phyloP scores from a whole-genome alignment of 2,797 vertebrate genomes.

The Ctenopoma multispine region DNA sequence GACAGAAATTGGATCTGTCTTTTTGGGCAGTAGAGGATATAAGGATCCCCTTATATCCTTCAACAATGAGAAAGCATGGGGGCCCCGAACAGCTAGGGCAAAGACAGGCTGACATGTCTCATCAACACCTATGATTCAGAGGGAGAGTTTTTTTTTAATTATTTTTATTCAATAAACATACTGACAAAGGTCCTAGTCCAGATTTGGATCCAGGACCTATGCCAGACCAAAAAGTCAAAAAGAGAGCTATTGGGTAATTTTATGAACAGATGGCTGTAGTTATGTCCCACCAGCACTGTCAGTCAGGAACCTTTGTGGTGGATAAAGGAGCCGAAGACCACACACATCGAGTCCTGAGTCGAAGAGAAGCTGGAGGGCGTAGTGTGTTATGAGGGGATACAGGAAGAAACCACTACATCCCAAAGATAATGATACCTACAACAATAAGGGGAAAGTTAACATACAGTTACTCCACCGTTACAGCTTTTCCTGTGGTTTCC shows the following conservation, averaged over 20 bases:
- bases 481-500: not conserved
- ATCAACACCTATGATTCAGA: slow-evolving; percentile 61
- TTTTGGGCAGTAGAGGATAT: slow-evolving; percentile 49
- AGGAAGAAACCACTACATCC: slow-evolving; percentile 68
- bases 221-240: not conserved
- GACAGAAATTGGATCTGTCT: slow-evolving; percentile 42
- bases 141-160: slow-evolving; percentile 20
- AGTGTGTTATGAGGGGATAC: slow-evolving; percentile 74
- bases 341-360: slow-evolving; percentile 78
- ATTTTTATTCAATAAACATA: slow-evolving; percentile 5
- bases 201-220: not conserved
- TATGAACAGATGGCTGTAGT: slow-evolving; percentile 19
- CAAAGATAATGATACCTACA: slow-evolving; percentile 79
- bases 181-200: not conserved
- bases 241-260: slow-evolving; percentile 1
- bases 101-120: slow-evolving; percentile 57
- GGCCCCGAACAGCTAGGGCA: slow-evolving; percentile 75
- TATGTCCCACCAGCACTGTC: slow-evolving; percentile 71
- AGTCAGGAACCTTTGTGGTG: slow-evolving; percentile 60
- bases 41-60: slow-evolving; percentile 63
- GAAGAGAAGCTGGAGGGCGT: slow-evolving; percentile 76
- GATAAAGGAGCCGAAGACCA: slow-evolving; percentile 81
- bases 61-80: slow-evolving; percentile 62
- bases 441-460: not conserved
- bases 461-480: not conserved